Base-by-base conservation (phyloP, 2,113 vertebrate species). In the Hypomesus transpacificus region DNA sequence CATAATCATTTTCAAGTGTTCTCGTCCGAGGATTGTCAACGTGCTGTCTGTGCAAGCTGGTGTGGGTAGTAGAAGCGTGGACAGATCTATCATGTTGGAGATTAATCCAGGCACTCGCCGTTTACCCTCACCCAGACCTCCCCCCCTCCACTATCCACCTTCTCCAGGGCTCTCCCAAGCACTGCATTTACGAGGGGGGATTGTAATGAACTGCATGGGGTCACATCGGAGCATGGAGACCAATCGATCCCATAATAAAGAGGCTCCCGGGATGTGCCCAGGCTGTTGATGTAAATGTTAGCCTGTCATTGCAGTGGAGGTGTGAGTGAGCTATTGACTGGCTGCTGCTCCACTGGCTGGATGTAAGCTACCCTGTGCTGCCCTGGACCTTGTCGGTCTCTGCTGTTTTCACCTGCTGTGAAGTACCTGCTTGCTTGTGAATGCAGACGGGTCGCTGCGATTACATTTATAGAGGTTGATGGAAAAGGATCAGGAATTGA, bases 171-270 rank as follows among this genome's bases (percentile, higher is more conserved):
- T 52, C 68, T 61, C 74, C 26, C 34, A 56, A 75, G 71, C 56
- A 72, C 50, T 73, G 51, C 18, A 62, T 81, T 85, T 80, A 82
- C 81, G 66, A 81, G 74, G 79, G 39, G 17, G 57, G 58, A 58
- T 51, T 76, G 65, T 80, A 79, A 84, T 82, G 83, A 86, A 80
- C 73, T 79, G 75, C 54, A 57, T 56, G 50, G 73, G 86, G 66
- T 87, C 79, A 80, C 68, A 58, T 73, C 61, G 76, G 63, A 69
- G 68, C 59, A 61, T 64, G 63, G 50, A 71, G 66, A 24, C 13
- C 66, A 85, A 90, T 87, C 82, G 86, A 87, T 89, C 76, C 22
- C 22, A 74, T 82, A 72, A 63, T 79, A 74, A 73, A 78, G 68
- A 68, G 76, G 81, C 72, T 69, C 75, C 78, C 61, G 56, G 71